Conservation (phyloP, 2,888 invertebrate species). For the Ethmia dodecea region DNA sequence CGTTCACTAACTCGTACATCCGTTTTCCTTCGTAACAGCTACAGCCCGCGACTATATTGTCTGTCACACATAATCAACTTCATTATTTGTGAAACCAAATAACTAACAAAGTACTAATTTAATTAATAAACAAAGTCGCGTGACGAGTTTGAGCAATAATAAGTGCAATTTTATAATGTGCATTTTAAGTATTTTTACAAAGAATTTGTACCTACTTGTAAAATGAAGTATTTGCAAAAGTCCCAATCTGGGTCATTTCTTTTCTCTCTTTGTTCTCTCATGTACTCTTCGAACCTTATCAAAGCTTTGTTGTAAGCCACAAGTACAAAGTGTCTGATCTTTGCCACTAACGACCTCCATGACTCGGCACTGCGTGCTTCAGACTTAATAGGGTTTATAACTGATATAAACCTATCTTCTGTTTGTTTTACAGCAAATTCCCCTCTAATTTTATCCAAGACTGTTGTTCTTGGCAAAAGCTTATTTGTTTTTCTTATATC, state of each 20-base stretch:
- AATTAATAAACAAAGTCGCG: too few relatives aligned
- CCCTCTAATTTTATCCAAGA: conserved; percentile 94
- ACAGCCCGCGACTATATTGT: too few relatives aligned
- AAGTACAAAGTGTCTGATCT: conserved; percentile 89
- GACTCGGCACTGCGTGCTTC: conserved; percentile 94
- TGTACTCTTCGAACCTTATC: conserved; percentile 91
- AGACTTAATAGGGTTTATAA: conserved; percentile 93
- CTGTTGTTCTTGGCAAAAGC: conserved; percentile 92
- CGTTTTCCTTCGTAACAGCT: too few relatives aligned
- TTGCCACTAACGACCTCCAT: conserved; percentile 89
- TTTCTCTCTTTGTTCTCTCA: conserved; percentile 92
- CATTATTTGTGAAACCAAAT: too few relatives aligned
- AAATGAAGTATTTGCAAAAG: conserved; percentile 95
- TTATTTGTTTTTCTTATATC: conserved; percentile 95
- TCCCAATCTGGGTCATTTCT: conserved; percentile 95
- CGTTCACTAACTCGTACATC: too few relatives aligned
- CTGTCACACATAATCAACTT: too few relatives aligned
- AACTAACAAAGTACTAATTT: too few relatives aligned
- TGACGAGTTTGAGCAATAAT: too few relatives aligned
- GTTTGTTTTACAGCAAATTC: conserved; percentile 94
- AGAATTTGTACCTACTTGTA: conserved; percentile 89
- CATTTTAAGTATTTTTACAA: too few relatives aligned
- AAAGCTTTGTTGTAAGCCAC: conserved; percentile 92
- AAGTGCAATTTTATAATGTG: too few relatives aligned
- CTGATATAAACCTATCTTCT: conserved; percentile 90